These are phyloP conservation scores for Peromyscus aztecus DNA, from an alignment of 2,797 vertebrate genomes.

Conservation along the genomic window DNA sequence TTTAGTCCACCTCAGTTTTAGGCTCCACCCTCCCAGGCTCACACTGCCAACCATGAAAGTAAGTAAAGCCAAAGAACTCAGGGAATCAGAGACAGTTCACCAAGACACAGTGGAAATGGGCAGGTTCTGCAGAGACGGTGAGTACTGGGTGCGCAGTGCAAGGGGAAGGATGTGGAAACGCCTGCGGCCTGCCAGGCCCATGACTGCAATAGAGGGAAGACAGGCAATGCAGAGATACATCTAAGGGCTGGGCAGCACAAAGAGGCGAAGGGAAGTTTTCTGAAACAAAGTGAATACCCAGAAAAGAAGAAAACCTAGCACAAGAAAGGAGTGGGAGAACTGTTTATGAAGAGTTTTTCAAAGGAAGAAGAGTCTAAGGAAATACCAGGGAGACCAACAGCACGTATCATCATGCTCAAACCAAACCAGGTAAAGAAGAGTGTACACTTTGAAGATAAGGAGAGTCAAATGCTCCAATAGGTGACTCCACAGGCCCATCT, in stretches of 20 bases:
- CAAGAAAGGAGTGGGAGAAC: background rate
- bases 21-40: background rate
- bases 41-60: background rate
- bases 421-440: background rate
- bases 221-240: background rate
- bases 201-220: too few relatives aligned
- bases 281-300: background rate
- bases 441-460: background rate
- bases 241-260: background rate
- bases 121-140: background rate
- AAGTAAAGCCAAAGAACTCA: background rate
- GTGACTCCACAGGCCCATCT: background rate
- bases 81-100: background rate
- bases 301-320: background rate
- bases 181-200: too few relatives aligned
- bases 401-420: background rate
- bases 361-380: background rate
- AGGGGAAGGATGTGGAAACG: background rate
- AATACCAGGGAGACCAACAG: background rate
- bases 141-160: background rate
- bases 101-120: background rate
- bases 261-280: background rate
- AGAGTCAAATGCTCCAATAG: background rate
- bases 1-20: background rate
- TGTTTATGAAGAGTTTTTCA: background rate